These are phyloP conservation scores for Ptychadena robeensis DNA, from an alignment of 2,797 vertebrate genomes.

Conservation along the genomic window DNA sequence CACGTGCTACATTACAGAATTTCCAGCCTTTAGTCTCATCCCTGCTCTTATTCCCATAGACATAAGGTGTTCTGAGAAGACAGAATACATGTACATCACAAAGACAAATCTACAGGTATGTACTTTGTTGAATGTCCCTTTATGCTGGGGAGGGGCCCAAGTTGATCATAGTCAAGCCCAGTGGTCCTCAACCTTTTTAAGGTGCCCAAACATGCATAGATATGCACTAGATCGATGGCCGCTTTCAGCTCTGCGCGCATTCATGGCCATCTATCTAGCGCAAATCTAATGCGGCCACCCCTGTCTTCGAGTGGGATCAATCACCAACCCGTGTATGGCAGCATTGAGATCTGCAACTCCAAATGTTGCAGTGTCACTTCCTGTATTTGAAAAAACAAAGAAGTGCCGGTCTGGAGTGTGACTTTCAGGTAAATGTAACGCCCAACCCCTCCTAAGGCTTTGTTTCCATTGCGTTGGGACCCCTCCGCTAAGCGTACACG, in stretches of 20 bases:
- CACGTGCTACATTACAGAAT: neutral
- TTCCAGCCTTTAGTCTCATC: neutral
- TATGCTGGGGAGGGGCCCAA: neutral
- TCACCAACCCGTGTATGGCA: neutral
- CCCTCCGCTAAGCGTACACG: no score
- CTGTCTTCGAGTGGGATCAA: no score
- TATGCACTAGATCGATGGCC: no score
- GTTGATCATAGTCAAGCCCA: neutral
- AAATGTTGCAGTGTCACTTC: neutral
- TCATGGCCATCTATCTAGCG: no score
- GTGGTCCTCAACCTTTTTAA: no score
- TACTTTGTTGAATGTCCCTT: neutral
- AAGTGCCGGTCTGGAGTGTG: neutral
- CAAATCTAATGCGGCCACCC: no score
- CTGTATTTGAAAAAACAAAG: neutral
- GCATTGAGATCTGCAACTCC: neutral
- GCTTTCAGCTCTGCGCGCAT: no score
- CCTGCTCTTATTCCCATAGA: neutral
- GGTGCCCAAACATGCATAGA: no score
- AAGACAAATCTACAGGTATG: neutral
- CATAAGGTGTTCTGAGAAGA: neutral
- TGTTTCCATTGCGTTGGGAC: no score
- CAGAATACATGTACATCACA: neutral
- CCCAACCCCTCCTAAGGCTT: no score
- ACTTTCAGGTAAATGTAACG: no score